Base-by-base conservation (phyloP, 2,888 invertebrate genomes). In the Fissipunctia ypsillon region DNA sequence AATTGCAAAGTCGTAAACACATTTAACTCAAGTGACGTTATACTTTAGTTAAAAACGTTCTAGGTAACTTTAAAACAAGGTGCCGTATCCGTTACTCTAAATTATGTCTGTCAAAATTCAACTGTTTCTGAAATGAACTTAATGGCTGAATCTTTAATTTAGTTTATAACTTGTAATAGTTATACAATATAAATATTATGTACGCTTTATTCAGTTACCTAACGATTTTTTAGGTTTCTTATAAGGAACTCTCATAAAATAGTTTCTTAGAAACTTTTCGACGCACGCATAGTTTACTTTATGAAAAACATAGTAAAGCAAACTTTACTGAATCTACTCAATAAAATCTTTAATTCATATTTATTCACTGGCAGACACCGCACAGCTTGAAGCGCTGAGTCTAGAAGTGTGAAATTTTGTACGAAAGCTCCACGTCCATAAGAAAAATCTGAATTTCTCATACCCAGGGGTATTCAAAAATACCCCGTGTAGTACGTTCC, bases 1-100 rank as follows among this genome's bases (percentile, higher is more conserved):
- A 45, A 73, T 75, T 48, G 19, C 22, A 48, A 73, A 64, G 16
- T 41, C 22, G n/a, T 75, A 14, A 31, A 56, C 25, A 75, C 25
- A 65, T 75, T 73, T 31, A 31, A 75, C 64, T 56, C 38, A 56
- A 41, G 12, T 16, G 31, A 19, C 19, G 0, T 64, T 45, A 63
- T 38, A 48, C 3, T 74, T 74, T 16, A 74, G 19, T 48, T 56
- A 38, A 28, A 43, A 61, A 60, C 52, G 43, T 73, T 61, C 6
- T 43, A 28, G 6, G 14, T 16, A 14, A 52, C n/a, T 74, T 61
- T 38, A 48, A 14, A 54, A 54, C 52, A 28, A 52, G 73, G 48
- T 50, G 25, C 73, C 43, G 3, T 43, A 60, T 19, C 35, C 35
- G 43, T 45, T 22, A 25, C 5, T 35, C 5, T 52, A 73, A 52